Conservation (phyloP, 2,797 vertebrate genomes). For the Otolemur crassicaudatus region DNA sequence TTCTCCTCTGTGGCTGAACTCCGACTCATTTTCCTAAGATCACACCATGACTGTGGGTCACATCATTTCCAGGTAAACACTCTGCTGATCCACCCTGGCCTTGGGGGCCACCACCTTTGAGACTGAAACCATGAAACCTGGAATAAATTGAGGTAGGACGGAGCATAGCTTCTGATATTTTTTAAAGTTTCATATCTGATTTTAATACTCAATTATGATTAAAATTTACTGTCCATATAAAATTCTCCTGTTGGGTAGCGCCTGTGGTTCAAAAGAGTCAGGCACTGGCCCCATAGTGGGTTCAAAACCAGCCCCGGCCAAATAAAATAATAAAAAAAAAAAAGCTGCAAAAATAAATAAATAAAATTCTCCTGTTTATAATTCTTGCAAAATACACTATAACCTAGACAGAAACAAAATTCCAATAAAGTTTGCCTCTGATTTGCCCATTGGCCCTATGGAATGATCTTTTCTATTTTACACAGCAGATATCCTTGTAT, state of each 20-base stretch:
- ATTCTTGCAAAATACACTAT: background rate
- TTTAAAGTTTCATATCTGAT: background rate
- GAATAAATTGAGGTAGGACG: background rate
- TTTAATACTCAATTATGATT: background rate
- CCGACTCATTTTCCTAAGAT: background rate
- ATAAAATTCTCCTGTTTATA: background rate
- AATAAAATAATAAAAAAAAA: too few relatives aligned
- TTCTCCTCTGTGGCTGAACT: background rate
- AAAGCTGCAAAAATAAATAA: too few relatives aligned
- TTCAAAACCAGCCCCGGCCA: too few relatives aligned
- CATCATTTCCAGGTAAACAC: background rate
- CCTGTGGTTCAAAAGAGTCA: too few relatives aligned
- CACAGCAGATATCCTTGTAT: background rate
- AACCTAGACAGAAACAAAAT: background rate
- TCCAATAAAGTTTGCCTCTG: background rate
- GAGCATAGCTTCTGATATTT: background rate
- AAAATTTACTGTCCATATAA: too few relatives aligned
- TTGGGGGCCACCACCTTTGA: fast-evolving
- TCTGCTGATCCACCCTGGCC: background rate
- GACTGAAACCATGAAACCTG: background rate
- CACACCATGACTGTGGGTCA: background rate
- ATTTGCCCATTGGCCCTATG: background rate
- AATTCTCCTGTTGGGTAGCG: background rate
- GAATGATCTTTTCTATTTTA: background rate
- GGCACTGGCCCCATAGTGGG: too few relatives aligned